These are phyloP conservation scores for Schlechtendalia chinensis DNA, from an alignment of 1,140 invertebrate genomes.

Conservation along the genomic window DNA sequence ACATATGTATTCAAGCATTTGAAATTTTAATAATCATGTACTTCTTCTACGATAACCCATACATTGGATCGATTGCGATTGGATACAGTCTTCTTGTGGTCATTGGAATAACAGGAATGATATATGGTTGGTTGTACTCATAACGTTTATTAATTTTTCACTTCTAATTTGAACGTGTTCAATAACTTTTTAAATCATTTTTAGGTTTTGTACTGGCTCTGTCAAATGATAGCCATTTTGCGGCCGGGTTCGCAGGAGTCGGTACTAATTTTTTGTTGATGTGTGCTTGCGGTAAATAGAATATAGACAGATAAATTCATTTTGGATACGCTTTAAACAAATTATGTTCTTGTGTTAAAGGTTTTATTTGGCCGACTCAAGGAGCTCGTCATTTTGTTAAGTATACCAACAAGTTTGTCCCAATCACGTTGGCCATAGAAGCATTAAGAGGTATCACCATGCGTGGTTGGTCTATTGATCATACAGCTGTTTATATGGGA, in stretches of 20 bases:
- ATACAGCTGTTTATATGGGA: conserved; percentile 29
- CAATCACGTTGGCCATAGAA: conserved; percentile 61
- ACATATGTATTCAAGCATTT: conserved; percentile 51
- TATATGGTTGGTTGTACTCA: conserved; percentile 50
- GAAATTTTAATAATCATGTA: conserved; percentile 51
- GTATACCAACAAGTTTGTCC: conserved; percentile 60
- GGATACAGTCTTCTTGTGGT: conserved; percentile 49
- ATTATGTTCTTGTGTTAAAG: conserved; percentile 54
- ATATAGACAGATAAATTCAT: background rate
- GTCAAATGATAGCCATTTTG: conserved; percentile 54
- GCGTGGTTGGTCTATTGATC: conserved; percentile 34
- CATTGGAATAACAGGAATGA: conserved; percentile 51
- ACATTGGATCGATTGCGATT: conserved; percentile 48
- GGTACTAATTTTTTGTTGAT: conserved; percentile 62
- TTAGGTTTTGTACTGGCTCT: conserved; percentile 60
- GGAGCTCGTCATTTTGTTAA: conserved; percentile 62
- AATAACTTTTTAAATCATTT: conserved; percentile 25
- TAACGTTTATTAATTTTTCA: conserved; percentile 1
- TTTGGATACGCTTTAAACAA: background rate
- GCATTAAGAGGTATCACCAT: conserved; percentile 46
- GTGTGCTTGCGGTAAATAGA: conserved; percentile 58
- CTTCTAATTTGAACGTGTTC: background rate
- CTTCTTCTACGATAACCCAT: conserved; percentile 51
- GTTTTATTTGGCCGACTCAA: conserved; percentile 67
- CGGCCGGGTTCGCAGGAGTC: conserved; percentile 61